These are phyloP conservation scores for Mycteria americana DNA, from an alignment of 2,797 vertebrate species.

Conservation along the genomic window DNA sequence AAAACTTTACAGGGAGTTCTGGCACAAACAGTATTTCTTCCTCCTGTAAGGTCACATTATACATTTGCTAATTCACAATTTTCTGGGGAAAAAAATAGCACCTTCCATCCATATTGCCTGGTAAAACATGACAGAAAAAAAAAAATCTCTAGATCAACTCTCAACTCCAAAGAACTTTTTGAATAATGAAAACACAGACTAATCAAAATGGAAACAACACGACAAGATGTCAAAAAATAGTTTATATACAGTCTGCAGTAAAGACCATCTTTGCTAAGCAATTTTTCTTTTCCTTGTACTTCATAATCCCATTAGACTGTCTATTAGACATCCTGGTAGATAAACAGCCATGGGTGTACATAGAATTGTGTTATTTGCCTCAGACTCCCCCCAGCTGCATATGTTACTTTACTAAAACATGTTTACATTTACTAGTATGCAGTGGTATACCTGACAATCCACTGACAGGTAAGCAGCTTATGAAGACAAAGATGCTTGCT, in stretches of 20 bases:
- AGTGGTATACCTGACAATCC: neutral
- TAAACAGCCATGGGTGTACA: neutral
- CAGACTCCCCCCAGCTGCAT: neutral
- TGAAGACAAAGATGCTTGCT: neutral
- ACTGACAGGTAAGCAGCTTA: neutral
- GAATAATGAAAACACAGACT: neutral
- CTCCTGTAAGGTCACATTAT: neutral
- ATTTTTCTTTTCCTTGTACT: neutral
- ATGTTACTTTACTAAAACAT: neutral
- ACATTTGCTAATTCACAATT: neutral
- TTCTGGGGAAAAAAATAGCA: neutral
- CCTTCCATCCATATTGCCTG: neutral
- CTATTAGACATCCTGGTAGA: neutral
- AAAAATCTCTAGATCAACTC: neutral
- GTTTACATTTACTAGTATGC: neutral
- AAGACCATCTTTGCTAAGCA: neutral
- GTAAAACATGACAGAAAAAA: neutral
- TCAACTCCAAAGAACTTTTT: neutral
- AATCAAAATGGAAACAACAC: neutral
- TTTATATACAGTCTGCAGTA: neutral
- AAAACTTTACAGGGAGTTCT: neutral
- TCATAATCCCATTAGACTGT: neutral
- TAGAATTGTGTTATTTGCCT: neutral
- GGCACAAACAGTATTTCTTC: neutral
- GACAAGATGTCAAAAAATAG: neutral